Evolutionary conservation across 1,140 invertebrate species (phyloP).

Genomic region (Tachypleus tridentatus): DNA sequence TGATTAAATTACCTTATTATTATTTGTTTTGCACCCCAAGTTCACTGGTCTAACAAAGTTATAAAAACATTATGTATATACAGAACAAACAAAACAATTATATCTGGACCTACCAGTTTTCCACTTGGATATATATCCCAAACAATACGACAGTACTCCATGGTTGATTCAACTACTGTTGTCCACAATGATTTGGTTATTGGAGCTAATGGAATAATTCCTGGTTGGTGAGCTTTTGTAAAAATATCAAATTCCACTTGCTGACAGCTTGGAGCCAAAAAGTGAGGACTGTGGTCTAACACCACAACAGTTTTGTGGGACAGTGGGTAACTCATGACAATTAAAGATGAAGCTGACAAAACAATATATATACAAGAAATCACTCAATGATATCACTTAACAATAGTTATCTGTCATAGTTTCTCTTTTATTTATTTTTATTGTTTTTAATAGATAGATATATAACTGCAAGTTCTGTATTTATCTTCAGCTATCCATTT

Average conservation of each 20-base stretch:
- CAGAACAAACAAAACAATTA: not conserved
- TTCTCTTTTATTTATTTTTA: too few relatives aligned
- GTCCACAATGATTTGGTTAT: constrained; percentile 89
- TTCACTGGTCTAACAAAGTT: too few relatives aligned
- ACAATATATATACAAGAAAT: too few relatives aligned
- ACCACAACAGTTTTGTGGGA: constrained; percentile 88
- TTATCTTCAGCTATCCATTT: too few relatives aligned
- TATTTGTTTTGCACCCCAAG: too few relatives aligned
- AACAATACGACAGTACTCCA: constrained; percentile 90
- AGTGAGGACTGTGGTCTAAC: constrained; percentile 79
- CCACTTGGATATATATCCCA: constrained; percentile 59
- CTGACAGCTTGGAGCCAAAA: constrained; percentile 64
- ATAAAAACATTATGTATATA: too few relatives aligned
- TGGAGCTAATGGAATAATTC: constrained; percentile 57
- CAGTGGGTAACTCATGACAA: constrained; percentile 14
- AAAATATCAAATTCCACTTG: constrained; percentile 75
- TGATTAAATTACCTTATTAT: too few relatives aligned
- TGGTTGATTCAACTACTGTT: constrained; percentile 78
- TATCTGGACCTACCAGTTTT: constrained; percentile 17
- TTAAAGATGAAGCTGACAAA: too few relatives aligned
- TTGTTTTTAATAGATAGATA: too few relatives aligned
- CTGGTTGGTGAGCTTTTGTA: constrained; percentile 42
- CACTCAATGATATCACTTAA: too few relatives aligned
- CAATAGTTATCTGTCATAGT: too few relatives aligned
- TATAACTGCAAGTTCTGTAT: too few relatives aligned